Evolutionary conservation across 1,140 invertebrate genomes (phyloP).

Genomic region (Brachionus sp.): DNA sequence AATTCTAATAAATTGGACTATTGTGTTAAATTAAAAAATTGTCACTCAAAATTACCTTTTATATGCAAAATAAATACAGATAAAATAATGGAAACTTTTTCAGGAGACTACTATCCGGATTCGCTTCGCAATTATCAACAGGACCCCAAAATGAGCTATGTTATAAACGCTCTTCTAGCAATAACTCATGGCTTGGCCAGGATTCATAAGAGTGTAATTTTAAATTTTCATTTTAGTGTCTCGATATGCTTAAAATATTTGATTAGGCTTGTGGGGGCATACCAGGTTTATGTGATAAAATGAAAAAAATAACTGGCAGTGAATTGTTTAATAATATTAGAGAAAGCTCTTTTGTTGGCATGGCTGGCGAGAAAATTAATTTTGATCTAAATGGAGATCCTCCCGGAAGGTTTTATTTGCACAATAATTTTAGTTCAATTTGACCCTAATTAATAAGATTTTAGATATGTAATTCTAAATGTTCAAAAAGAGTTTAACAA

Average conservation of each 20-base stretch:
- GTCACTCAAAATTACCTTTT: background rate
- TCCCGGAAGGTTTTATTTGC: conserved; percentile 66
- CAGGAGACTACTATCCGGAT: conserved; percentile 34
- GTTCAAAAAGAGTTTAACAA: conserved; percentile 29
- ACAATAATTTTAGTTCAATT: background rate
- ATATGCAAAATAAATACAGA: conserved; percentile 19
- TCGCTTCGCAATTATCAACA: conserved; percentile 64
- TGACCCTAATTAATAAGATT: background rate
- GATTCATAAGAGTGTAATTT: conserved; percentile 62
- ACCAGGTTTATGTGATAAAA: conserved; percentile 64
- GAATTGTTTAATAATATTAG: conserved; percentile 68
- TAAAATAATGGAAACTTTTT: background rate
- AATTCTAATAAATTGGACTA: background rate
- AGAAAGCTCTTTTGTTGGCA: conserved; percentile 69
- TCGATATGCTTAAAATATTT: background rate
- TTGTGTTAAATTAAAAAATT: background rate
- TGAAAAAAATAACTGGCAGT: conserved; percentile 67
- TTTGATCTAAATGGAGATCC: conserved; percentile 80
- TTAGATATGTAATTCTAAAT: conserved; percentile 38
- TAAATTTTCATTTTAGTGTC: background rate
- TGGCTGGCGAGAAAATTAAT: conserved; percentile 64
- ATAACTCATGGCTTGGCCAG: conserved; percentile 68
- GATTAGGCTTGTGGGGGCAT: conserved; percentile 52
- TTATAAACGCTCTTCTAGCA: conserved; percentile 70
- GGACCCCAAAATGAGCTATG: conserved; percentile 74